A percentile compares a stretch with the other conserved stretches of the same genome.
These are phyloP conservation scores for Drosophila pallidifrons DNA, from an alignment of 1,140 invertebrate genomes.

Conservation along the genomic window DNA sequence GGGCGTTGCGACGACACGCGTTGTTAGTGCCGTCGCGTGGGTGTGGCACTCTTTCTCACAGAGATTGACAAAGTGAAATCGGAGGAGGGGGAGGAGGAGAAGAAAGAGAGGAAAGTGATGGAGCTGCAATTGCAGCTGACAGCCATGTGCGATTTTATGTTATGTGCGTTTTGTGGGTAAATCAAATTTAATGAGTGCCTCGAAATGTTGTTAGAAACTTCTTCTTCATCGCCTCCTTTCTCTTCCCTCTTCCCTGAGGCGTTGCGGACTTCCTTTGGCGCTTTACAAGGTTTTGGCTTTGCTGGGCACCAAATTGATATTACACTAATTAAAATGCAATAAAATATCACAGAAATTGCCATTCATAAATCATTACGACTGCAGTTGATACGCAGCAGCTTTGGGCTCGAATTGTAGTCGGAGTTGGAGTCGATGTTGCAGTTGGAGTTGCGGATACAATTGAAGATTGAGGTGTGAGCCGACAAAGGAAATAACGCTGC, in stretches of 20 bases:
- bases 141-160: slow-evolving; percentile 40
- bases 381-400: slow-evolving; percentile 38
- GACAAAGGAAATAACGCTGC: slow-evolving; percentile 79
- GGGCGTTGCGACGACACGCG: slow-evolving; percentile 77
- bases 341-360: slow-evolving; percentile 75
- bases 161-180: slow-evolving; percentile 56
- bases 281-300: slow-evolving; percentile 40
- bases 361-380: slow-evolving; percentile 77
- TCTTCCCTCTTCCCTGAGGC: background rate
- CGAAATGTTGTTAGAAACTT: slow-evolving; percentile 38
- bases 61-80: background rate
- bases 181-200: slow-evolving; percentile 65
- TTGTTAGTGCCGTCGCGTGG: slow-evolving; percentile 49
- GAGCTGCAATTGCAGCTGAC: slow-evolving; percentile 14
- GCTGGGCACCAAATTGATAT: slow-evolving; percentile 69
- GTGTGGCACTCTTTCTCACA: slow-evolving; percentile 46
- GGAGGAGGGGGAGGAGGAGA: background rate
- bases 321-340: slow-evolving; percentile 83
- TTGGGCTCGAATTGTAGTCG: slow-evolving; percentile 15
- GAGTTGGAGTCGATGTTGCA: background rate
- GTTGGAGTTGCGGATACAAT: slow-evolving; percentile 48
- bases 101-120: background rate
- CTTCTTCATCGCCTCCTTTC: too few relatives aligned
- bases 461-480: slow-evolving; percentile 73
- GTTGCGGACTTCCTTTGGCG: slow-evolving; percentile 16